Conservation (phyloP, 2,797 vertebrate species). For the Malurus splendens region DNA sequence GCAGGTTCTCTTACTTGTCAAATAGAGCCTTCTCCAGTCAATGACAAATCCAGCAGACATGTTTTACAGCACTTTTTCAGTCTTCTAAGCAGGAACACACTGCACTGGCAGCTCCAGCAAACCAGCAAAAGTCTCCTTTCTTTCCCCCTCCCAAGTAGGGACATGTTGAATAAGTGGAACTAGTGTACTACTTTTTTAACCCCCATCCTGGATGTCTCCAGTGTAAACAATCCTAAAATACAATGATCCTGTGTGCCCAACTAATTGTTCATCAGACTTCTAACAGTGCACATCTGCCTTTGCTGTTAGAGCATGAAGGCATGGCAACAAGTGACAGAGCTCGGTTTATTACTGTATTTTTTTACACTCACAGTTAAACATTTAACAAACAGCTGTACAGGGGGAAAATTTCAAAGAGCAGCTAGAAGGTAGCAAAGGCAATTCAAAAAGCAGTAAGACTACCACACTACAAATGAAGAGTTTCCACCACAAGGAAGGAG, state of each 20-base stretch:
- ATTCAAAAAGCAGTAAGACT: background rate
- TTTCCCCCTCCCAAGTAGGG: background rate
- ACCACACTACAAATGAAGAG: background rate
- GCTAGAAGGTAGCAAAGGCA: background rate
- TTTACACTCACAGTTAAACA: background rate
- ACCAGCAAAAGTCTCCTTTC: background rate
- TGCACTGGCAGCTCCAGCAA: background rate
- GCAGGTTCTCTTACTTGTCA: background rate
- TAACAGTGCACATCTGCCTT: background rate
- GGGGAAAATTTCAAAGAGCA: background rate
- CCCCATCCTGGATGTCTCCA: background rate
- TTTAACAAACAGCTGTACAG: background rate
- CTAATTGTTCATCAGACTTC: background rate
- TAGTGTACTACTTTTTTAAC: fast-evolving
- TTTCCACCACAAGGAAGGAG: background rate
- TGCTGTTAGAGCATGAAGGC: background rate
- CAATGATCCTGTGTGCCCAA: background rate
- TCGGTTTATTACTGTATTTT: background rate
- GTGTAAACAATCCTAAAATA: background rate
- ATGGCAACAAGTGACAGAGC: background rate
- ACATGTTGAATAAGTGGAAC: background rate
- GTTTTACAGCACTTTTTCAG: background rate
- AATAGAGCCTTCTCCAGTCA: background rate
- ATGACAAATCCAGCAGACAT: background rate
- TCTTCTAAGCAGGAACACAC: background rate